Evolutionary conservation across 92 coral and sea anemone genomes (phyloP), one percentile per base, ranked within the genome.

Genomic region (Porites divaricata): DNA sequence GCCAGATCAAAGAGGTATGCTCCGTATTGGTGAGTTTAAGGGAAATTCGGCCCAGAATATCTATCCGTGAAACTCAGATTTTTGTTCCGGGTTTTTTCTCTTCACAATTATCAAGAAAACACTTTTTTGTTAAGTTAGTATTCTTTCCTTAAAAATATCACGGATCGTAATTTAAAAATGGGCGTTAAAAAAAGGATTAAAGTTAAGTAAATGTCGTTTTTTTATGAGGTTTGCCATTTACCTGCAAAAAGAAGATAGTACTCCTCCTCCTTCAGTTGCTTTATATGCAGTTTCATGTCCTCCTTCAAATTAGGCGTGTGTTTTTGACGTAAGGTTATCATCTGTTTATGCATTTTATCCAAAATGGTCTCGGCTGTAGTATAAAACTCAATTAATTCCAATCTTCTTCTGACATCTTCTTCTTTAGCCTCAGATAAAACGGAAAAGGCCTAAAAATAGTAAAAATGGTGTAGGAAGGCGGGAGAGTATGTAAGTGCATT

Each of bases 241-340:
- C 79, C 80, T 15, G 69, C 54, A 1, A 71, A 53, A 16, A 81
- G 79, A 51, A 81, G 56, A n/a, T n/a, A 69, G 53, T 70, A 81
- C 26, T 81, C 79, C 52, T 51, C 25, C 10, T 81, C 69, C 21
- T 53, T 48, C 16, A 81, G 79, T 9, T 64, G 67, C 62, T 12
- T 56, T 35, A 2, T 26, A 24, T 53, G 54, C 22, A 4, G 5
- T 6, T 21, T 65, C 70, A 65, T 22, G 0, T 23, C 16, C 45
- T 66, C 70, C 16, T 66, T 9, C 23, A 66, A 1, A 66, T 66
- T 66, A 0, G 41, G 41, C 1, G 14, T 10, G 25, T 25, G 16
- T 17, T n/a, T 8, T 16, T 22, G 23, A 35, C 24, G 35, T 11
- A 65, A 65, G 23, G 26, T 7, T 65, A 23, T 23, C 23, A 9